Evolutionary conservation across 1,140 invertebrate genomes (phyloP), one percentile per base, ranked within the genome.

Genomic region (Venustaconcha ellipsiformis): DNA sequence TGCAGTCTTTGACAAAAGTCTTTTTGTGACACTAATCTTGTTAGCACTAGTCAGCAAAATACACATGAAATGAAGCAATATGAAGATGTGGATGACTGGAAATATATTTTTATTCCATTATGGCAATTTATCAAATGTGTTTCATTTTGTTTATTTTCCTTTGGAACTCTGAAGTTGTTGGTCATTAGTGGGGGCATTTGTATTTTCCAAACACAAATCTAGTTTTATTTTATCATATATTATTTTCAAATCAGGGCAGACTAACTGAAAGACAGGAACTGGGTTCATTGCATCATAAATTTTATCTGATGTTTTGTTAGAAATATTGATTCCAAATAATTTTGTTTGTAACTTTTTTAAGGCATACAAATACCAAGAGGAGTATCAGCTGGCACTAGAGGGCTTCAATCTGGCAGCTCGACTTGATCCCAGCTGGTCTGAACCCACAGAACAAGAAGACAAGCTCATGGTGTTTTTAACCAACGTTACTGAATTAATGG

Each of bases 281-380:
- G 37, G 37, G 37, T 48, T 48, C 37, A 48, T 48, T 48, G 11
- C 37, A 48, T 62, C 59, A 18, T 2, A 62, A 62, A n/a, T 23
- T 11, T n/a, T 23, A 62, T n/a, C 18, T 62, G 13, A 18, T 62
- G 59, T 18, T 62, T 6, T 62, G 59, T 60, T 60, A 60, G 20
- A 23, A 23, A 18, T 60, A 23, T 60, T 18, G 18, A n/a, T 62
- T 15, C 17, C 23, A 14, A 14, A 23, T 62, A 23, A 4, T 48
- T 14, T 64, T 13, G 30, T 30, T 62, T n/a, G 18, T 18, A n/a
- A 12, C 59, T 64, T 67, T n/a, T 72, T 76, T 5, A 76, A 95
- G 94, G 93, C 93, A 13, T 91, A 95, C 67, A 95, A 95, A 89
- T 96, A 95, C 89, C 94, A 95, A 90, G 95, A 96, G 89, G 91